A percentile compares a stretch with the other conserved stretches of the same genome.
Conservation (phyloP, 2,888 invertebrate genomes). For the Andrena trimmerana region DNA sequence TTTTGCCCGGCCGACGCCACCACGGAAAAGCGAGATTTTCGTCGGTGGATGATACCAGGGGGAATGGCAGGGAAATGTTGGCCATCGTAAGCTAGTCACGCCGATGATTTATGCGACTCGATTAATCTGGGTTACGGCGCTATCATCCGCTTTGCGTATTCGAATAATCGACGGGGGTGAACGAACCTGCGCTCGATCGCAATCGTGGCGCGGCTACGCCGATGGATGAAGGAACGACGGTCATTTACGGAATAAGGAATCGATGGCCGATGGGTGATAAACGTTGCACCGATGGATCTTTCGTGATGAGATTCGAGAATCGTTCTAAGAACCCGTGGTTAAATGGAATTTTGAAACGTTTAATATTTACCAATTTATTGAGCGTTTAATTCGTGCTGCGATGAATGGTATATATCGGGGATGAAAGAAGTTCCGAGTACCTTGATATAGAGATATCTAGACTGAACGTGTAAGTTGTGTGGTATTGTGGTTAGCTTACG, state of each 20-base stretch:
- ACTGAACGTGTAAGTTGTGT: neutral
- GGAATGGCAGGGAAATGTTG: constrained; percentile 50
- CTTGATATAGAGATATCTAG: neutral
- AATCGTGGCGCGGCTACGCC: constrained; percentile 36
- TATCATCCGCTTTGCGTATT: constrained; percentile 71
- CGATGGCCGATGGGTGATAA: neutral
- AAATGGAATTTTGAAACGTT: neutral
- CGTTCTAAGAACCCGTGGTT: neutral
- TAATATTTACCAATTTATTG: neutral
- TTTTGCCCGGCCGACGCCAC: constrained; percentile 38
- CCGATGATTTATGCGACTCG: constrained; percentile 64
- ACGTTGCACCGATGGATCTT: neutral
- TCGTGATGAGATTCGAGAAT: neutral
- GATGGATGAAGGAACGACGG: neutral
- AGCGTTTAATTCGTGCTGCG: neutral
- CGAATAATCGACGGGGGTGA: constrained; percentile 73
- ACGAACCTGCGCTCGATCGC: constrained; percentile 68
- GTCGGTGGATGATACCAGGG: constrained; percentile 21
- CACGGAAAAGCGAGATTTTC: constrained; percentile 36
- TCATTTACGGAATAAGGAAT: neutral
- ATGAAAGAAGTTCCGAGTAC: neutral
- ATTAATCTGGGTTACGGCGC: constrained; percentile 74
- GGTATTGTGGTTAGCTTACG: too few relatives aligned
- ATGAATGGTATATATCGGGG: neutral
- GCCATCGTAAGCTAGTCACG: constrained; percentile 38